Conservation (phyloP, 2,113 vertebrate species). For the Odontesthes bonariensis region DNA sequence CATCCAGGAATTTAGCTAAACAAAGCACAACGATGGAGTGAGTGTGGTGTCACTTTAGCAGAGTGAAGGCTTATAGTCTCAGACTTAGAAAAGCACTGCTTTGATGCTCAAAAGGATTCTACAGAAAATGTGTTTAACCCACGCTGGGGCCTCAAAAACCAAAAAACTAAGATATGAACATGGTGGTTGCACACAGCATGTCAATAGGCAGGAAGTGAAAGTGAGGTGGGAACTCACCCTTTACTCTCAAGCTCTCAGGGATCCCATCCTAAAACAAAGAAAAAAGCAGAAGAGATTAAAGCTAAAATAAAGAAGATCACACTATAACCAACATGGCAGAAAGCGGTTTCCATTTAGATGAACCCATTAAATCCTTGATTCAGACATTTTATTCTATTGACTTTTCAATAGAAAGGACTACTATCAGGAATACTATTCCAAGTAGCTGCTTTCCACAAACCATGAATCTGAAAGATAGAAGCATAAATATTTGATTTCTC, state of each 20-base stretch:
- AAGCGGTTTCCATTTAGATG: background rate
- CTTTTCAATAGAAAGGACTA: slow-evolving; percentile 32
- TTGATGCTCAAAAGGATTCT: no score
- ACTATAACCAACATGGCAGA: background rate
- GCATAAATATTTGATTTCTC: slow-evolving; percentile 81
- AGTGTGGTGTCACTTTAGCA: no score
- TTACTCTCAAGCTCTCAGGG: slow-evolving; percentile 75
- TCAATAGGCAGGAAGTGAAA: background rate
- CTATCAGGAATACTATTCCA: slow-evolving; percentile 45
- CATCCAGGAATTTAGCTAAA: no score
- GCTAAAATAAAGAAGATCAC: slow-evolving; percentile 29
- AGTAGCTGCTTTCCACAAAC: slow-evolving; percentile 46
- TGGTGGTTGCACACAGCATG: background rate
- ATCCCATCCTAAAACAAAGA: slow-evolving; percentile 76
- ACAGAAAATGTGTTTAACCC: no score
- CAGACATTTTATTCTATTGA: background rate
- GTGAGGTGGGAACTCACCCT: slow-evolving; percentile 74
- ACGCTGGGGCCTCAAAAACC: background rate
- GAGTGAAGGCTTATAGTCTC: no score
- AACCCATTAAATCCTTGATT: background rate
- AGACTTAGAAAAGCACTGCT: no score
- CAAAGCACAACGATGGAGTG: no score
- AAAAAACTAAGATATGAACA: background rate
- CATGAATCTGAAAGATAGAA: slow-evolving; percentile 64
- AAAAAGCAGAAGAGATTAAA: slow-evolving; percentile 18